Conservation (phyloP, 2,113 vertebrate genomes). For the Rhinoderma darwinii region DNA sequence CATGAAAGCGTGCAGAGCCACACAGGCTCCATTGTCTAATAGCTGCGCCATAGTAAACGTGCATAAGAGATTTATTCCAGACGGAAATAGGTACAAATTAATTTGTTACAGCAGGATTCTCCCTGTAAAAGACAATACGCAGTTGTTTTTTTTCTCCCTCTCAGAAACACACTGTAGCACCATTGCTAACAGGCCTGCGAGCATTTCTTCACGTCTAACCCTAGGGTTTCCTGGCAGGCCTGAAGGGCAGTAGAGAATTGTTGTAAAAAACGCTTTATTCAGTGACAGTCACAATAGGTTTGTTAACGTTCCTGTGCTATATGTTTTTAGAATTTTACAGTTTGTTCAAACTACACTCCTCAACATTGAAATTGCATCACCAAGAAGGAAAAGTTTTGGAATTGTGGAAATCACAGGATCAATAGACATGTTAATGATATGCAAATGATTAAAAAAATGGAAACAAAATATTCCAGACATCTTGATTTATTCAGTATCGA, state of each 20-base stretch:
- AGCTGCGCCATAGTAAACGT: background rate
- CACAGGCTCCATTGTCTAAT: background rate
- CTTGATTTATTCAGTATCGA: no score
- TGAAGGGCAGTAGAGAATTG: background rate
- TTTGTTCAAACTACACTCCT: no score
- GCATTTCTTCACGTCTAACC: background rate
- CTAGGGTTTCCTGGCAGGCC: background rate
- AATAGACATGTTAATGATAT: no score
- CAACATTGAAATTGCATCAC: no score
- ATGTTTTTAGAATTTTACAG: no score
- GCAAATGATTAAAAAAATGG: no score
- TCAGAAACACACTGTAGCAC: background rate
- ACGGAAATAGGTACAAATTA: constrained; percentile 7
- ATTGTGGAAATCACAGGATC: no score
- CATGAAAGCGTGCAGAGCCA: background rate
- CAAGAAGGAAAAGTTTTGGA: no score
- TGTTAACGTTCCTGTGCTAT: no score
- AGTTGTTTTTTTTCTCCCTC: background rate
- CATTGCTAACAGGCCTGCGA: background rate
- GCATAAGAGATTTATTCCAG: background rate
- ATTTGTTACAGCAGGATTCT: background rate
- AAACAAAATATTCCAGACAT: no score
- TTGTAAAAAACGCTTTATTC: no score
- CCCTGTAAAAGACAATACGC: background rate
- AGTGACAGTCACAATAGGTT: no score